These are phyloP conservation scores for Indicator maculatus DNA, from an alignment of 2,113 vertebrate species.

Conservation along the genomic window DNA sequence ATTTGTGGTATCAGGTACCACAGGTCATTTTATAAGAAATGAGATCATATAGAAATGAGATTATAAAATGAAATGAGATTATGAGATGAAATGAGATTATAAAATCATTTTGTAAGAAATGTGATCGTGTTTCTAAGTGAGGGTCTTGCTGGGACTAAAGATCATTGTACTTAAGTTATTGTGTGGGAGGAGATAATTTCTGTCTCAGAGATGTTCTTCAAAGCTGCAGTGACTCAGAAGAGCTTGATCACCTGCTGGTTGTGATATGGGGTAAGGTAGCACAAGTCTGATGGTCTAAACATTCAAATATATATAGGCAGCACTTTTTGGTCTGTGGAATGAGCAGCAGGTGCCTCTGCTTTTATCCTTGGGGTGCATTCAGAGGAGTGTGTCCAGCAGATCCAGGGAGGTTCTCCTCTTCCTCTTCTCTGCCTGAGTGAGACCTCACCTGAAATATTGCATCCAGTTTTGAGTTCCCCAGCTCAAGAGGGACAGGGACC, in stretches of 20 bases:
- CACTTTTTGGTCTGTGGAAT: neutral
- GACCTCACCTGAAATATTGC: too few species aligned
- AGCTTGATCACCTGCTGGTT: neutral
- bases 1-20: neutral
- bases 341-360: neutral
- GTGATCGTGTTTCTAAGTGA: neutral
- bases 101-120: conserved; percentile 5
- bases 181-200: neutral
- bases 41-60: neutral
- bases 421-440: too few species aligned
- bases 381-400: too few species aligned
- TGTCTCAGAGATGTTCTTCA: conserved; percentile 5
- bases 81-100: too few species aligned
- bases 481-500: too few species aligned
- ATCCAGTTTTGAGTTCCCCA: too few species aligned
- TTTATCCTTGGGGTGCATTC: neutral
- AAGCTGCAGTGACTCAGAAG: neutral
- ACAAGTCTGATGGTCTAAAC: neutral
- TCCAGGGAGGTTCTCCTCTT: too few species aligned
- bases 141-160: neutral
- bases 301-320: neutral
- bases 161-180: conserved; percentile 13
- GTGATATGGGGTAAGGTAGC: neutral
- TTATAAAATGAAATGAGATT: too few species aligned
- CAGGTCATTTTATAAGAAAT: conserved; percentile 19